These are phyloP conservation scores for Lordiphosa collinella DNA, from an alignment of 1,140 invertebrate genomes.

Conservation along the genomic window DNA sequence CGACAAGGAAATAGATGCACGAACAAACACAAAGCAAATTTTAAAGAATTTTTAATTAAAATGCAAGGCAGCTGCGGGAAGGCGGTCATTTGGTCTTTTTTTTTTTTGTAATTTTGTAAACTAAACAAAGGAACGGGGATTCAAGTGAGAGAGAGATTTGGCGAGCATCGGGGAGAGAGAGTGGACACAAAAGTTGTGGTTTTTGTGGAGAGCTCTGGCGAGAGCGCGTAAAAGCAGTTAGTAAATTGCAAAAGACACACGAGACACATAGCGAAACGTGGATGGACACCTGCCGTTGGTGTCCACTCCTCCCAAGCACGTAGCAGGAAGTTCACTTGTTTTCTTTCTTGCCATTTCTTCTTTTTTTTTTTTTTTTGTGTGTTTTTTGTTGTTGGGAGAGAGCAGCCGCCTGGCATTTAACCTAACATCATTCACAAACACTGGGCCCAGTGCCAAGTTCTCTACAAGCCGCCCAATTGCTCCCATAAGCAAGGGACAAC, in stretches of 20 bases:
- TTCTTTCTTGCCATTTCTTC: too few relatives aligned
- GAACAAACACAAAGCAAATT: constrained; percentile 58
- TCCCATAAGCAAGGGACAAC: constrained; percentile 16
- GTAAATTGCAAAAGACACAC: constrained; percentile 55
- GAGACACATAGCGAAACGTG: constrained; percentile 13
- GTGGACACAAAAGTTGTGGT: constrained; percentile 54
- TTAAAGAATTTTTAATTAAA: constrained; percentile 76
- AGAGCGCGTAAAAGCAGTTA: constrained; percentile 71
- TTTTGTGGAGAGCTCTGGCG: constrained; percentile 39
- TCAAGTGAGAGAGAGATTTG: background rate
- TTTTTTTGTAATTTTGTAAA: constrained; percentile 50
- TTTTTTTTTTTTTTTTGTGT: too few relatives aligned
- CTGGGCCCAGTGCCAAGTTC: constrained; percentile 13
- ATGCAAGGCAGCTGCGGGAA: constrained; percentile 43
- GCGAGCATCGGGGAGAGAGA: background rate
- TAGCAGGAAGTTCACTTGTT: constrained; percentile 14
- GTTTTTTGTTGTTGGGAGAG: background rate
- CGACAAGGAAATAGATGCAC: background rate
- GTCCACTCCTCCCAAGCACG: constrained; percentile 20
- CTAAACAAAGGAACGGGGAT: constrained; percentile 33
- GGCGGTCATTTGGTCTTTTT: constrained; percentile 17
- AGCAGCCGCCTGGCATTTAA: constrained; percentile 35
- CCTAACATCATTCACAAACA: constrained; percentile 50
- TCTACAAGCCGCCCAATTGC: constrained; percentile 2
- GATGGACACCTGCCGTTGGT: constrained; percentile 24